Evolutionary conservation across 2,888 invertebrate genomes (phyloP), one percentile per base, ranked within the genome.

Genomic region (Drosophila falleni): DNA sequence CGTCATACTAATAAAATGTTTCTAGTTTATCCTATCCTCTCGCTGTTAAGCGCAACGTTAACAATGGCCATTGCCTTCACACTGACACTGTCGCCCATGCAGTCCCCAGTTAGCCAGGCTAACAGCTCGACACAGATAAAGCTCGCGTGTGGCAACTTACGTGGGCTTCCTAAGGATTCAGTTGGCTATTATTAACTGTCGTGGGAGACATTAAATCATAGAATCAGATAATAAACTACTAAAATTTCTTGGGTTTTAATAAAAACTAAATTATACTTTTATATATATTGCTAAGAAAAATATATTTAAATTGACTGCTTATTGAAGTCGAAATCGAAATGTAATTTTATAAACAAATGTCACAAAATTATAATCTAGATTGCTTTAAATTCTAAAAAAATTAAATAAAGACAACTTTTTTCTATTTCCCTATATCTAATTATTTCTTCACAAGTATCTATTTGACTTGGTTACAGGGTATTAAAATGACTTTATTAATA

Each of bases 61-160:
- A 81, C 87, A 87, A 77, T 74, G 79, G 59, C 85, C 84, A 83
- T 87, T 83, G 87, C 84, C 85, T 76, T 70, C 84, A 67, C 61
- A n/a, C 76, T 71, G 84, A 68, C 87, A 87, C 64, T 63, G 55
- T 70, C 51, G 39, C 54, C 55, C 46, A 53, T 35, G 35, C n/a
- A 46, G 58, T 39, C 13, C 55, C n/a, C 35, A 54, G 62, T 54
- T 59, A 55, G 59, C 53, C 49, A 5, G 44, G 62, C 26, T 58
- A 44, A 64, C 44, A 68, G 56, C 55, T 64, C 41, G 60, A 19
- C 59, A 29, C 39, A 29, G 42, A 15, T 59, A 50, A 46, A 5
- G 37, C 41, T 71, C 41, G 72, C 58, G 44, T 75, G 75, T 50
- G 42, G 19, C 54, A 33, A 11, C 59, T 29, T n/a, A 35, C 11